Base-by-base conservation (phyloP, 2,797 vertebrate genomes). In the Pipistrellus pipistrellus region DNA sequence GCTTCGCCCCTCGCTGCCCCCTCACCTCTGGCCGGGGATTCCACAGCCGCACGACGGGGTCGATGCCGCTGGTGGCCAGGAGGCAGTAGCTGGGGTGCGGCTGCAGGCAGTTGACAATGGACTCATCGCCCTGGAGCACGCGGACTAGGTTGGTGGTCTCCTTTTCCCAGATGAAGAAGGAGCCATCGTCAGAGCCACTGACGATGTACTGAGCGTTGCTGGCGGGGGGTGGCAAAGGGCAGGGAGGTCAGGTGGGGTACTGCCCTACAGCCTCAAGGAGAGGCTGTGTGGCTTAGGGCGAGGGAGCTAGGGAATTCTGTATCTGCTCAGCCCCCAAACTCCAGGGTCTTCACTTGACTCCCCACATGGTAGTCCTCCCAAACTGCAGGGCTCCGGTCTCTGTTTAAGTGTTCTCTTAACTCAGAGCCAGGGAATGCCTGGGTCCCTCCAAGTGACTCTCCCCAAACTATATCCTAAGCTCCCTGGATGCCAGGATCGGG, bases 81-180 rank as follows among this genome's bases (percentile, higher is more conserved):
- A 99, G 99, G 98, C 99, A 99, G 98, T 99, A 99, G 98, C 99
- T 99, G 94, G 99, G 99, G 44, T 99, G 99, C 0, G 99, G 99
- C 98, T 99, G 99, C 62, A 99, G 98, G 93, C 99, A 99, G 97
- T 99, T 99, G 87, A 99, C 99, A 10, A 99, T 99, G 75, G 99
- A 99, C 95, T 99, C 99, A 0, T 99, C 99, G 1, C 99, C 99
- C 97, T 99, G 99, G 81, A 99, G 98, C 97, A 99, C 99, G 78
- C 99, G 98, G 97, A 99, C 99, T 72, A 99, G 98, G 96, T 99
- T 99, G 90, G 99, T 99, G 2, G 99, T 99, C 97, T 99, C 99
- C 98, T 99, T 99, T 98, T 99, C 99, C 99, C 99, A 99, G 98
- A 99, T 99, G 98, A 99, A 99, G 98, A 99, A 99, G 57, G 99